These are phyloP conservation scores for Trachymyrmex septentrionalis DNA, from an alignment of 1,140 invertebrate species.

Conservation along the genomic window DNA sequence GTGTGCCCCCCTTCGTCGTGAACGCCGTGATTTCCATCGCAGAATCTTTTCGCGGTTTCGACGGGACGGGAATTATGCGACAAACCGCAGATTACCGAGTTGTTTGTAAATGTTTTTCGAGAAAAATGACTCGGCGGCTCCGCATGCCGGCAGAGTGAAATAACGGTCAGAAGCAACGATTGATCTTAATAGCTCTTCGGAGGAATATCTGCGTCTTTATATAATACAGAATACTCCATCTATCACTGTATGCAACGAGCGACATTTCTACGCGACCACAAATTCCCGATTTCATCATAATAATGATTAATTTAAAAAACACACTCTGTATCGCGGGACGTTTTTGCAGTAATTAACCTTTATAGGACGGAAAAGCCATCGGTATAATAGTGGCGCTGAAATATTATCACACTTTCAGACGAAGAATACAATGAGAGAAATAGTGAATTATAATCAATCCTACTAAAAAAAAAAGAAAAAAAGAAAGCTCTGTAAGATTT, in stretches of 20 bases:
- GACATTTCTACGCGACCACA: slow-evolving; percentile 2
- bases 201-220: slow-evolving; percentile 29
- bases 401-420: no score
- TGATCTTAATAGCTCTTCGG: slow-evolving; percentile 31
- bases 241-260: slow-evolving; percentile 5
- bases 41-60: slow-evolving; percentile 64
- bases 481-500: no score
- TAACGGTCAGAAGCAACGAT: slow-evolving; percentile 12
- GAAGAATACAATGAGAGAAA: no score
- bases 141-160: background rate
- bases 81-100: slow-evolving; percentile 26
- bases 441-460: no score
- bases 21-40: slow-evolving; percentile 69
- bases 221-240: background rate
- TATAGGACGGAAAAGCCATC: no score
- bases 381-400: no score
- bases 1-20: slow-evolving; percentile 40
- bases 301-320: slow-evolving; percentile 1
- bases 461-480: no score
- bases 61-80: slow-evolving; percentile 29
- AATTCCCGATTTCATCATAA: background rate
- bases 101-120: background rate
- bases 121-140: slow-evolving; percentile 1
- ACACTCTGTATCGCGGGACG: background rate
- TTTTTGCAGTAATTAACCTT: background rate